Evolutionary conservation across 2,113 vertebrate genomes (phyloP).

Genomic region (Ascaphus truei): DNA sequence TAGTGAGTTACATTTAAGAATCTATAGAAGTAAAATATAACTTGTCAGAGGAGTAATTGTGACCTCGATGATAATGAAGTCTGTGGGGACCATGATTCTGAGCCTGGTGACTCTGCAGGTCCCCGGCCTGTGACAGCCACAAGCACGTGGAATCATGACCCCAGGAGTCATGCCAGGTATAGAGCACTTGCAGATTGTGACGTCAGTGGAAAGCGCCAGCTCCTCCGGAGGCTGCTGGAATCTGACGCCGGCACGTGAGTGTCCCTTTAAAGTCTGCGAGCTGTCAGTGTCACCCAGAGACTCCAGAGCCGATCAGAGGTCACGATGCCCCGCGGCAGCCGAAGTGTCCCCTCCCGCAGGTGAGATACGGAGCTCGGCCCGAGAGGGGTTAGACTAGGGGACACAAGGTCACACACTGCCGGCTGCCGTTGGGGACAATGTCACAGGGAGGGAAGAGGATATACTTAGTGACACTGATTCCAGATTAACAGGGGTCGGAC

Average conservation of each 20-base stretch:
- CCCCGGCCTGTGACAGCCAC: no score
- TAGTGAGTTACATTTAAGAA: no score
- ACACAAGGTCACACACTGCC: not conserved
- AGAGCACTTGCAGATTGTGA: constrained; percentile 14
- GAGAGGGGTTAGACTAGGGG: no score
- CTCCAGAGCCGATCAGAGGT: not conserved
- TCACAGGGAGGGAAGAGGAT: not conserved
- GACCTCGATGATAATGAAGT: no score
- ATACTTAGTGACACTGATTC: no score
- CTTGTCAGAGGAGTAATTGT: no score
- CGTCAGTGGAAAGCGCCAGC: not conserved
- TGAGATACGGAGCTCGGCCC: not conserved
- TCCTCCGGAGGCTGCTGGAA: not conserved
- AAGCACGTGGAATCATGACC: not conserved
- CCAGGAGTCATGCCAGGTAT: not conserved
- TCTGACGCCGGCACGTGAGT: not conserved
- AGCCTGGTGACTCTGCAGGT: no score
- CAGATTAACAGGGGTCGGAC: not conserved
- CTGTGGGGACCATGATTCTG: no score
- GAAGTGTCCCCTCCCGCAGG: constrained; percentile 29
- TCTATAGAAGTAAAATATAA: no score
- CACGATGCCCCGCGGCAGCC: constrained; percentile 27
- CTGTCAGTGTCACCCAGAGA: not conserved
- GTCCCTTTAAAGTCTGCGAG: not conserved
- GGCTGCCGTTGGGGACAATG: not conserved